Conservation (phyloP, 1,140 invertebrate genomes). For the Gyrodactylus salaris region DNA sequence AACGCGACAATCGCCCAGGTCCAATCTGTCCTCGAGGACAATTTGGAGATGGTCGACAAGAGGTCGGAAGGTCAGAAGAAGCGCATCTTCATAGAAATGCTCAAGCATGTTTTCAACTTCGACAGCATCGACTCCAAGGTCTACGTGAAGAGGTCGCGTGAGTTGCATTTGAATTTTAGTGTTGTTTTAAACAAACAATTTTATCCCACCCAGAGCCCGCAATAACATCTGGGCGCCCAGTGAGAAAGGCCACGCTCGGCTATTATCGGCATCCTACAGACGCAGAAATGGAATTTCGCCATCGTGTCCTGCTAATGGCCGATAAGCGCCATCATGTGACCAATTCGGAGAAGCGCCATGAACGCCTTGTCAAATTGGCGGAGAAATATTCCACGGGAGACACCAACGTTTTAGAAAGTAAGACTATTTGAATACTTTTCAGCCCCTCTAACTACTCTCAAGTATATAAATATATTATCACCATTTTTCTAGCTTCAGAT, state of each 20-base stretch:
- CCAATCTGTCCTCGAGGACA: background rate
- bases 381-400: background rate
- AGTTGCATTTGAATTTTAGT: background rate
- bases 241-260: background rate
- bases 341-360: background rate
- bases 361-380: background rate
- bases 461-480: background rate
- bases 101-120: background rate
- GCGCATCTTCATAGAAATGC: background rate
- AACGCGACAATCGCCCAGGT: background rate
- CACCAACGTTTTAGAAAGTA: background rate
- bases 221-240: background rate
- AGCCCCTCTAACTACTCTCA: background rate
- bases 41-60: background rate
- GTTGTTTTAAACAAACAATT: background rate
- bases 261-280: background rate
- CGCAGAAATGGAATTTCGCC: background rate
- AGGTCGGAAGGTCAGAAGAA: background rate
- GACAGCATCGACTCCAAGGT: background rate
- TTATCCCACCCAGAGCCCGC: background rate
- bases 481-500: background rate
- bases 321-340: background rate
- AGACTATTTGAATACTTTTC: background rate
- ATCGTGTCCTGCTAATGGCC: background rate
- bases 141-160: background rate